Base-by-base conservation (phyloP, 2,888 invertebrate genomes). In the Luperina testacea region DNA sequence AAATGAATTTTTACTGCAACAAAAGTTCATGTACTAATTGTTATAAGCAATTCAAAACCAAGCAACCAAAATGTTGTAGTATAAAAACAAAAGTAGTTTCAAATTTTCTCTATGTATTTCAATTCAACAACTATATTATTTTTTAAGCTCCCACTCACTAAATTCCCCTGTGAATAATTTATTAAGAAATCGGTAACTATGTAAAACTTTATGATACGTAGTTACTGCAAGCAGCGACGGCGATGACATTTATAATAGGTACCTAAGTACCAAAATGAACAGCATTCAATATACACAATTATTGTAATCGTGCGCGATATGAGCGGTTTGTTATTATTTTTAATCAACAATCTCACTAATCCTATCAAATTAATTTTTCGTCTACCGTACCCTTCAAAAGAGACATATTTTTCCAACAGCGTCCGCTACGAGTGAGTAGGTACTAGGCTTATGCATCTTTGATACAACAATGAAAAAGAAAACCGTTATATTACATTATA, bases 401-500 rank as follows among this genome's bases (percentile, higher is more conserved):
- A 42, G 32, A 68, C 63, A 27, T 65, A 61, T 67, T 61, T 71
- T 85, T 75, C 24, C 61, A 73, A 70, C n/a, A 72, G 81, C 89
- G 81, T 85, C 80, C 72, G 72, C 71, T 38, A 27, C 6, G 51
- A 71, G 57, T 53, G 68, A 77, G 72, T 72, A 70, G 27, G 71
- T 67, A 64, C 8, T 24, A 24, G 24, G 42, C 70, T 0, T 72
- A 76, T 24, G 80, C 89, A 87, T 85, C 89, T 75, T 81, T 81
- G 75, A 77, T 87, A 80, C 72, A 82, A 89, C 89, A 85, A 89
- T 85, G 89, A 85, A 81, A 78, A 86, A 84, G 61, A 88, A 89
- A 88, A 83, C 88, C 89, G 89, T 88, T 89, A 87, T 61, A 77
- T 64, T 79, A 73, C 61, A 77, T 59, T 65, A 77, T 27, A 84